Evolutionary conservation across 2,113 vertebrate genomes (phyloP).

Genomic region (Channa argus): DNA sequence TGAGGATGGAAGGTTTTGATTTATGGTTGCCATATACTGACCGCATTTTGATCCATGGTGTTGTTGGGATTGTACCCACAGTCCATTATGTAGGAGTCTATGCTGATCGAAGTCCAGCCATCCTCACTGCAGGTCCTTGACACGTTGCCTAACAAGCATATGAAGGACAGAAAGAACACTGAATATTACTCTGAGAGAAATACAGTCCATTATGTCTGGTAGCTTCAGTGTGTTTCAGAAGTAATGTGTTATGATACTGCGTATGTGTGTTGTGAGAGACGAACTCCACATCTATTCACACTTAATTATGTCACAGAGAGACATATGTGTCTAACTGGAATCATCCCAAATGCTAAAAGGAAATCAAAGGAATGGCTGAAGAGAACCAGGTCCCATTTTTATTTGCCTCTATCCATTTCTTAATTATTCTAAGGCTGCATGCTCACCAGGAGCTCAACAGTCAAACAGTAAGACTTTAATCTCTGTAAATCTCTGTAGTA

Average conservation of each 20-base stretch:
- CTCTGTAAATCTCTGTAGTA: no score
- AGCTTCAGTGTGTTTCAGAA: not conserved
- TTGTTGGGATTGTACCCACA: slow-evolving; percentile 88
- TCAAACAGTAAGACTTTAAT: slow-evolving; percentile 39
- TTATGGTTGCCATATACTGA: slow-evolving; percentile 76
- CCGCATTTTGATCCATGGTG: slow-evolving; percentile 71
- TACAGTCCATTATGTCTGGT: not conserved
- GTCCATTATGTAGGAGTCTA: slow-evolving; percentile 79
- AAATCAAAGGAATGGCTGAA: slow-evolving; percentile 47
- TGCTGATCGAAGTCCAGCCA: slow-evolving; percentile 87
- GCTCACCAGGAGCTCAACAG: slow-evolving; percentile 28
- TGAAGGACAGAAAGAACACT: slow-evolving; percentile 18
- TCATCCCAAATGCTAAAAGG: slow-evolving; percentile 51
- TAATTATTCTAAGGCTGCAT: slow-evolving; percentile 43
- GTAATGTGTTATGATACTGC: not conserved
- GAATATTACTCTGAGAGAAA: not conserved
- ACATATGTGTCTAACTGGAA: slow-evolving; percentile 54
- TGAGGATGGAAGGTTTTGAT: not conserved
- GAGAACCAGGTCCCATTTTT: slow-evolving; percentile 56
- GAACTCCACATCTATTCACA: slow-evolving; percentile 19
- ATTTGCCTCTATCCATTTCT: slow-evolving; percentile 43
- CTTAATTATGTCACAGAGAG: slow-evolving; percentile 41
- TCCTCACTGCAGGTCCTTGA: slow-evolving; percentile 88
- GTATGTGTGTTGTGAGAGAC: not conserved
- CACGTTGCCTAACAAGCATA: slow-evolving; percentile 86